These are phyloP conservation scores for Diogma glabrata DNA, from an alignment of 2,888 invertebrate genomes.

Conservation along the genomic window DNA sequence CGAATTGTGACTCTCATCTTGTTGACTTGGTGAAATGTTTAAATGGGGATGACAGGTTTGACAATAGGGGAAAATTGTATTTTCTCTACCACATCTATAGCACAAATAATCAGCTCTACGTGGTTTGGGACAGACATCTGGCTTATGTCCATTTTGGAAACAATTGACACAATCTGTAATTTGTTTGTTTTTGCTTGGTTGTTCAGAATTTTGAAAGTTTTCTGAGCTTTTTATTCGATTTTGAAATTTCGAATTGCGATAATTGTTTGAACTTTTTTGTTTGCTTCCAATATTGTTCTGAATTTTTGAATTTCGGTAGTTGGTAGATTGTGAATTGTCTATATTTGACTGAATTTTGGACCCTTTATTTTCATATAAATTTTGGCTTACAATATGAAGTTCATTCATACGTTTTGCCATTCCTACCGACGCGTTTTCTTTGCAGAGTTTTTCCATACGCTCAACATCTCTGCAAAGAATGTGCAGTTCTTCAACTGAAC, in stretches of 20 bases:
- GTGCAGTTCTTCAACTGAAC: background rate
- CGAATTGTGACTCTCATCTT: background rate
- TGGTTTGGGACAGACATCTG: background rate
- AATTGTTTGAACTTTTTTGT: background rate
- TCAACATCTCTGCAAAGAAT: background rate
- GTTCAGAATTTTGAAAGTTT: background rate
- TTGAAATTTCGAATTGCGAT: background rate
- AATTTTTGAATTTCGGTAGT: background rate
- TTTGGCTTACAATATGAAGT: background rate
- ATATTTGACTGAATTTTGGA: background rate
- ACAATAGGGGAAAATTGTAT: background rate
- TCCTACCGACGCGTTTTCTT: background rate
- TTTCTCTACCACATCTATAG: too few relatives aligned
- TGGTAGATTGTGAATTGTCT: background rate
- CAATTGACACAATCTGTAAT: background rate
- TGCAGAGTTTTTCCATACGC: background rate
- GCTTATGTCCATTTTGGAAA: background rate
- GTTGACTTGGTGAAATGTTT: background rate
- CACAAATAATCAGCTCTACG: background rate
- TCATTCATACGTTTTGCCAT: background rate
- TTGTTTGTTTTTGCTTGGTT: background rate
- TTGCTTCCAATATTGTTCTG: too few relatives aligned
- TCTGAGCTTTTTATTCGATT: too few relatives aligned
- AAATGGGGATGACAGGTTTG: background rate
- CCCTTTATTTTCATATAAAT: background rate